Base-by-base conservation (phyloP, 2,797 vertebrate species). In the Acrossocheilus wenchowensis region DNA sequence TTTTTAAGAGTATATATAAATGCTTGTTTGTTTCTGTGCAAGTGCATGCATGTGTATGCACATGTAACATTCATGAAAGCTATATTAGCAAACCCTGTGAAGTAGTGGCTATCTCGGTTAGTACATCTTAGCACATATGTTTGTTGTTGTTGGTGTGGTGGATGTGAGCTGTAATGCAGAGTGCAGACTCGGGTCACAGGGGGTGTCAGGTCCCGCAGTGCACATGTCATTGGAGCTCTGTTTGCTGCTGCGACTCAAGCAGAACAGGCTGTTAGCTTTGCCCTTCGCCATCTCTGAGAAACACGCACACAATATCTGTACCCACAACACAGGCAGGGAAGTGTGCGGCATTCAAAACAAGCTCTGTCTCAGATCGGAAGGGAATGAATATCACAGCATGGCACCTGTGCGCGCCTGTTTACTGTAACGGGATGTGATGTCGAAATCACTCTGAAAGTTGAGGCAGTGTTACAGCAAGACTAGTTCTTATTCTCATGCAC, bases 221-320 rank as follows among this genome's bases (percentile, higher is more conserved):
- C 48, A 85, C 72, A 57, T 60, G 21, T 73, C 81, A 86, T 10
- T 73, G 30, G 66, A 78, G 82, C 69, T 68, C 50, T 66, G 73
- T 77, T 64, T 68, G 82, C 64, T 52, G 57, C 82, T 64, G 74
- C 64, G 81, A 88, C 62, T 68, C 78, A 73, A 21, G 43, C 72
- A 85, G 81, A 68, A 87, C 80, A 90, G 50, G 77, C 83, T 81
- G 86, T 89, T 89, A 86, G 78, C 50, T 69, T 82, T 62, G 8
- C 50, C 48, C 72, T 84, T 64, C 80, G 41, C 48, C 73, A 69
- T 78, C 43, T 79, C 75, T 2, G 57, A 81, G 60, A 87, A 85
- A 84, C 43, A 52, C 23, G 2, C 41, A 72, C 12, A 1, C 64
- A 36, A 43, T 71, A 71, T 85, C 66, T 85, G 36, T 54, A 69